A percentile compares a stretch with the other conserved stretches of the same genome.
These are phyloP conservation scores for Paelopatides confundens DNA, from an alignment of 53 echinoderm and acorn worm species.

Conservation along the genomic window DNA sequence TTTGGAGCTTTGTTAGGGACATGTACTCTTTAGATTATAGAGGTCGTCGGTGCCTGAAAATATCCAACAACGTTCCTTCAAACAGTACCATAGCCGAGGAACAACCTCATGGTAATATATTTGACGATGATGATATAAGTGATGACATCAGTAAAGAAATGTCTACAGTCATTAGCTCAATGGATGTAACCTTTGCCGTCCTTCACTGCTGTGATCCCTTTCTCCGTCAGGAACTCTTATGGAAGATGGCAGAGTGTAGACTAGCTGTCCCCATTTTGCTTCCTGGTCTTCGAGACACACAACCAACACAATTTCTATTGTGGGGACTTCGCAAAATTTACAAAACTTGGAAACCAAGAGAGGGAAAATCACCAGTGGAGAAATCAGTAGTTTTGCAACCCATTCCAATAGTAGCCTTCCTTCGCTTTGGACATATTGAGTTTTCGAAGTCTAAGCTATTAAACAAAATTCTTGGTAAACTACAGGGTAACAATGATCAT, in stretches of 20 bases:
- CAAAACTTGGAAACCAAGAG: slow-evolving; percentile 15
- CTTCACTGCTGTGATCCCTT: slow-evolving; percentile 15
- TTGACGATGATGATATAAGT: background rate
- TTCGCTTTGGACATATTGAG: background rate
- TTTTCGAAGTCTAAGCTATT: slow-evolving; percentile 24
- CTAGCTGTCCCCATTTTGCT: too few species aligned
- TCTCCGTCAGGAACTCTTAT: slow-evolving; percentile 9
- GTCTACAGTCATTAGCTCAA: background rate
- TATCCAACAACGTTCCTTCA: background rate
- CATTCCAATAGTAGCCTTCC: background rate
- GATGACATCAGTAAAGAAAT: too few species aligned
- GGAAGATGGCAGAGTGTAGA: slow-evolving; percentile 35
- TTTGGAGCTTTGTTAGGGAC: background rate
- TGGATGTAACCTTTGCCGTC: background rate
- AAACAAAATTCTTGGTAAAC: slow-evolving; percentile 6
- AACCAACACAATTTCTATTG: background rate
- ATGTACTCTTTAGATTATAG: slow-evolving; percentile 4
- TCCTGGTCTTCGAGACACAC: background rate
- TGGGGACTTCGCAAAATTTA: slow-evolving; percentile 33
- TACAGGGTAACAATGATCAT: slow-evolving; percentile 36
- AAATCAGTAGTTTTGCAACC: slow-evolving; percentile 8
- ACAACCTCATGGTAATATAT: background rate
- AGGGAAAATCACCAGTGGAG: background rate
- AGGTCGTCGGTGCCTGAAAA: background rate
- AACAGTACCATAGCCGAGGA: too few species aligned